phyloP scores from a whole-genome alignment of 2,888 invertebrate species.

The Athalia cordata region DNA sequence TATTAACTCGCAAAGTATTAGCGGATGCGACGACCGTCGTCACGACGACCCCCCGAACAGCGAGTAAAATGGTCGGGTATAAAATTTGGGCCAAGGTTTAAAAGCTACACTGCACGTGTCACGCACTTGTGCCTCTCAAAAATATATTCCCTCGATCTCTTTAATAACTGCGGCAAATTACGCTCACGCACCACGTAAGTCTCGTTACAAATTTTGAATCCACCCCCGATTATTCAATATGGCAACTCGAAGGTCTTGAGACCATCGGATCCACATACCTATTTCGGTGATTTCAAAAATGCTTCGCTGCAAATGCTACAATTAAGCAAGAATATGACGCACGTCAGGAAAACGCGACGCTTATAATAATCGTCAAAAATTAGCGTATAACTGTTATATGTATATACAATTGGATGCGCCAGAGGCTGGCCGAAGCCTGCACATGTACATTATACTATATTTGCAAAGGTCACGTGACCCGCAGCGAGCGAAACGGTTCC shows the following conservation, averaged over 20 bases:
- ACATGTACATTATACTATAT: conserved; percentile 15
- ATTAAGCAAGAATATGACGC: neutral
- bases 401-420: conserved; percentile 21
- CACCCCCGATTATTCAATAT: neutral
- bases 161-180: conserved; percentile 12
- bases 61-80: neutral
- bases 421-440: conserved; percentile 10
- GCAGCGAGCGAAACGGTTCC: conserved; percentile 19
- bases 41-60: neutral
- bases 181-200: neutral
- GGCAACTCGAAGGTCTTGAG: neutral
- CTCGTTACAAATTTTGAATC: neutral
- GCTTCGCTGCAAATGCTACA: neutral
- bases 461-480: conserved; percentile 24
- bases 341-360: neutral
- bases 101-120: conserved; percentile 49
- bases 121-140: conserved; percentile 48
- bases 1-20: too few species aligned
- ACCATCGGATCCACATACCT: too few species aligned
- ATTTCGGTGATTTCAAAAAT: neutral
- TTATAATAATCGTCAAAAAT: neutral
- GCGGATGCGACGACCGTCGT: neutral
- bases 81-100: conserved; percentile 65
- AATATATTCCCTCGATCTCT: conserved; percentile 37
- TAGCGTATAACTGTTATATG: neutral